Conservation (phyloP, 2,797 vertebrate species). For the Anguilla megastoma region DNA sequence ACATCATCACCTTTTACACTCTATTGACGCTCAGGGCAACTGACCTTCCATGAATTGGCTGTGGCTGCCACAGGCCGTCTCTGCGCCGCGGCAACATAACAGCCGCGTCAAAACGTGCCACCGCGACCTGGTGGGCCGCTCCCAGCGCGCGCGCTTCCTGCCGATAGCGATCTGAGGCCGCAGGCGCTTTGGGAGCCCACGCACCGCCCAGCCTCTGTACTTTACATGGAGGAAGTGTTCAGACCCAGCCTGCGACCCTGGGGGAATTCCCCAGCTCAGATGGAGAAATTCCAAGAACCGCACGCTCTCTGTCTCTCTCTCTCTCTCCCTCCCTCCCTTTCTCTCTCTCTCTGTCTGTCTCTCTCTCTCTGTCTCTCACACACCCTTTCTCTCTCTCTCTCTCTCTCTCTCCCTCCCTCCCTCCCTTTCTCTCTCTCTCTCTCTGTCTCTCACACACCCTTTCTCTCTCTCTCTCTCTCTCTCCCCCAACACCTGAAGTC, state of each 20-base stretch:
- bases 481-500: not conserved
- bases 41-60: not conserved
- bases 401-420: too few relatives aligned
- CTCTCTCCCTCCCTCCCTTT: too few relatives aligned
- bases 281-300: not conserved
- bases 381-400: too few relatives aligned
- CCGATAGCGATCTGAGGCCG: not conserved
- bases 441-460: not conserved
- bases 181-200: not conserved
- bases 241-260: constrained; percentile 29
- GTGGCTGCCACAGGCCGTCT: not conserved
- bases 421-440: not conserved
- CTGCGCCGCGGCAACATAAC: not conserved
- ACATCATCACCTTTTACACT: too few relatives aligned
- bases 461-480: not conserved
- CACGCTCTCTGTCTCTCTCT: not conserved
- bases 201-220: not conserved
- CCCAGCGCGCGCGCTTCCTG: not conserved
- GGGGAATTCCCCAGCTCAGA: constrained; percentile 47
- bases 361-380: too few relatives aligned
- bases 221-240: constrained; percentile 43
- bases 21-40: not conserved
- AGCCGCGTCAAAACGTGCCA: not conserved
- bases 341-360: too few relatives aligned
- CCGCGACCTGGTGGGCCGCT: not conserved